These are phyloP conservation scores for Sminthopsis crassicaudata DNA, from an alignment of 2,113 vertebrate species.

Conservation along the genomic window DNA sequence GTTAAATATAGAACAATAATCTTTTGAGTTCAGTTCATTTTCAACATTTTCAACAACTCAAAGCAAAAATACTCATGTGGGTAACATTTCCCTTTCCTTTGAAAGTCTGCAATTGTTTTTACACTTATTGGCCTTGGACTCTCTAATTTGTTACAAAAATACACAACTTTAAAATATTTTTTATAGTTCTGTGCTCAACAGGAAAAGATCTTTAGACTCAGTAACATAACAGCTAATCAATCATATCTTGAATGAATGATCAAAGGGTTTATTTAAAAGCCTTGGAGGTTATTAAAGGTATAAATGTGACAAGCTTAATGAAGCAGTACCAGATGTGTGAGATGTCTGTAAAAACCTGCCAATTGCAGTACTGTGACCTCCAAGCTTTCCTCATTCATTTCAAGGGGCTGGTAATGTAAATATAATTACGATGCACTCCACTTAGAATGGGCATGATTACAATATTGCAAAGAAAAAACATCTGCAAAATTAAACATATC, in stretches of 20 bases:
- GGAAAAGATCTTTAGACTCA: conserved; percentile 12
- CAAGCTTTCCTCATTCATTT: conserved; percentile 30
- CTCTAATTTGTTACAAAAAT: conserved; percentile 65
- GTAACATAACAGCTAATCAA: conserved; percentile 55
- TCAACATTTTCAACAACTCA: background rate
- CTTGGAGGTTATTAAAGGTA: conserved; percentile 42
- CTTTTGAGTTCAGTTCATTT: background rate
- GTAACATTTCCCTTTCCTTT: background rate
- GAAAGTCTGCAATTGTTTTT: background rate
- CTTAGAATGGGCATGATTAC: conserved; percentile 49
- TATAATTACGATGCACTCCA: conserved; percentile 58
- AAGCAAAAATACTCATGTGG: background rate
- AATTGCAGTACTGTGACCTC: conserved; percentile 54
- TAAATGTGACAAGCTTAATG: conserved; percentile 55
- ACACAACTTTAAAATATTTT: conserved; percentile 25
- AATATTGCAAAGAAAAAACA: conserved; percentile 58
- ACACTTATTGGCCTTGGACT: conserved; percentile 53
- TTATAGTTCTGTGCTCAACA: conserved; percentile 39
- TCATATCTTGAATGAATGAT: conserved; percentile 48
- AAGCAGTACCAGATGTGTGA: conserved; percentile 57
- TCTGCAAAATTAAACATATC: conserved; percentile 36
- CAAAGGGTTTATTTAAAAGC: conserved; percentile 21
- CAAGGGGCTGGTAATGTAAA: conserved; percentile 55
- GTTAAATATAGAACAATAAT: background rate
- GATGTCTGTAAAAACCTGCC: conserved; percentile 45